A percentile compares a stretch with the other conserved stretches of the same genome.
Conservation (phyloP, 2,888 invertebrate genomes). For the Cryptocheilus praepositus region DNA sequence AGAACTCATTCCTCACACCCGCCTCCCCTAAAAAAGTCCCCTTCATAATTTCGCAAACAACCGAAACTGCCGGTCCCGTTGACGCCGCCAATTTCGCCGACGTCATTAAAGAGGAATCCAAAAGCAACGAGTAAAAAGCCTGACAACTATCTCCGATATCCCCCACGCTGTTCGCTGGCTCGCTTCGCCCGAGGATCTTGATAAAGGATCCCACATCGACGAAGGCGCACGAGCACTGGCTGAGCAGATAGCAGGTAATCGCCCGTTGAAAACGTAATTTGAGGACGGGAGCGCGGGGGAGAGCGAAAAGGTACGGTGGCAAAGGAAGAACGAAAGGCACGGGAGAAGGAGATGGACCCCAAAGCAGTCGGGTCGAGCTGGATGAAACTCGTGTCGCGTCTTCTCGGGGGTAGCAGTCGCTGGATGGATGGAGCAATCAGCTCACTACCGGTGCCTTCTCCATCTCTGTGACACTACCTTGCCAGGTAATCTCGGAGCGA, state of each 20-base stretch:
- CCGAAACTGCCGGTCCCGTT: no score
- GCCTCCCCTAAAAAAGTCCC: no score
- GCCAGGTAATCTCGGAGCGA: conserved; percentile 20
- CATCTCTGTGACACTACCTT: neutral
- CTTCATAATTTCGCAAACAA: no score
- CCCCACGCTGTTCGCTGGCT: conserved; percentile 16
- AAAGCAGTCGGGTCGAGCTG: conserved; percentile 11
- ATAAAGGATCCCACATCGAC: conserved; percentile 35
- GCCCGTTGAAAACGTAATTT: conserved; percentile 58
- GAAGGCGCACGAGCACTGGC: conserved; percentile 5
- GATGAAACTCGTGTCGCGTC: conserved; percentile 37
- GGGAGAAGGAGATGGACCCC: conserved; percentile 10
- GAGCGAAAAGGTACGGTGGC: no score
- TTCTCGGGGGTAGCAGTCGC: conserved; percentile 25
- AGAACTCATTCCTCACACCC: no score
- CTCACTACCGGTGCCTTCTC: conserved; percentile 7
- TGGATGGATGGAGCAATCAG: conserved; percentile 43
- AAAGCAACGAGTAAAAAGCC: no score
- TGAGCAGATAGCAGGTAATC: conserved; percentile 52
- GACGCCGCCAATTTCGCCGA: no score
- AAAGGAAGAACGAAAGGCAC: conserved; percentile 3
- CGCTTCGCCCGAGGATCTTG: conserved; percentile 35
- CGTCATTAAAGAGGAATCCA: no score
- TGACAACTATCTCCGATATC: no score
- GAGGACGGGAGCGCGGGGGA: no score